A percentile compares a stretch with the other conserved stretches of the same genome.
These are phyloP conservation scores for Laterallus jamaicensis DNA, from an alignment of 2,113 vertebrate genomes.

Conservation along the genomic window DNA sequence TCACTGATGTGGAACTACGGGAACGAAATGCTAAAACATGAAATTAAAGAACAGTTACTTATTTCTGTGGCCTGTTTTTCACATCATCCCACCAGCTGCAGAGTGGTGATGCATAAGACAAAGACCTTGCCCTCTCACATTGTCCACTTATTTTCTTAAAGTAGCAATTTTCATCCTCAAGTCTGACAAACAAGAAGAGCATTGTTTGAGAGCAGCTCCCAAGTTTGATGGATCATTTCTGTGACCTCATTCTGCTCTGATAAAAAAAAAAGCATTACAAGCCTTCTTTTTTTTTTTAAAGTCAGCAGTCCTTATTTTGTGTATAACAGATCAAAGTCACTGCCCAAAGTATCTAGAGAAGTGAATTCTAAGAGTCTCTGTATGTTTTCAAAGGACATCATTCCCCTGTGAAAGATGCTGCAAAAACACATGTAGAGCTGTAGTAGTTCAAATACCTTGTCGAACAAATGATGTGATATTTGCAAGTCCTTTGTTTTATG, in stretches of 20 bases:
- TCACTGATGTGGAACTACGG: neutral
- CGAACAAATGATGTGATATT: neutral
- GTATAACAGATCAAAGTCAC: slow-evolving; percentile 22
- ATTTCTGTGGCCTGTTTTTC: neutral
- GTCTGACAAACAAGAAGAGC: slow-evolving; percentile 26
- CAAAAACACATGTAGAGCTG: neutral
- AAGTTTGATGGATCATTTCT: neutral
- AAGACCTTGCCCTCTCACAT: slow-evolving; percentile 10
- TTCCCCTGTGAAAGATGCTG: neutral
- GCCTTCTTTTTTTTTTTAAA: neutral
- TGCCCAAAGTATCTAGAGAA: neutral
- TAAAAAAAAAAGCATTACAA: neutral
- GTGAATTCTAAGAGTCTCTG: neutral
- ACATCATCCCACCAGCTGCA: neutral
- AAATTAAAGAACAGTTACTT: neutral
- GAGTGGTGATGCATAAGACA: neutral
- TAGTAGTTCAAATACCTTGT: neutral
- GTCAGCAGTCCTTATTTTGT: slow-evolving; percentile 9
- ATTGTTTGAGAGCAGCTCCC: slow-evolving; percentile 19
- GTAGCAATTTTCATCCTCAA: neutral
- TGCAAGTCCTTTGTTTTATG: neutral
- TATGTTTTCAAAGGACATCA: neutral
- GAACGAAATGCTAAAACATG: neutral
- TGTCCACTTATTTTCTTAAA: neutral
- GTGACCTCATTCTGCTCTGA: slow-evolving; percentile 21